phyloP scores from a whole-genome alignment of 2,113 vertebrate genomes.

The Suncus etruscus region DNA sequence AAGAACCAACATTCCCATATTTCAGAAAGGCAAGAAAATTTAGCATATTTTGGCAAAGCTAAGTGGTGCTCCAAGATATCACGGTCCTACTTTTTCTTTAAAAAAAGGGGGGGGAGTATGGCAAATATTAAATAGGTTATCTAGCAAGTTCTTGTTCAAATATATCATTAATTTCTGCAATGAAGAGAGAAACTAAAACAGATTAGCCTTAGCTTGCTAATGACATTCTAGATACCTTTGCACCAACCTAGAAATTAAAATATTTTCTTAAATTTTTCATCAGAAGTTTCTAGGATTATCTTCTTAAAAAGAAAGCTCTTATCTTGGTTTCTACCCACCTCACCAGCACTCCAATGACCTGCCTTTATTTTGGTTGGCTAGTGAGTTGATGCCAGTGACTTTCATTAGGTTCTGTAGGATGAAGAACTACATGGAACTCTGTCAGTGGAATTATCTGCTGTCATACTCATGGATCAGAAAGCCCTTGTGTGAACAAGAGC shows the following conservation, averaged over 20 bases:
- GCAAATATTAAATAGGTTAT: not conserved
- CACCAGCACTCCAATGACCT: not conserved
- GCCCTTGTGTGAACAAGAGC: conserved; percentile 30
- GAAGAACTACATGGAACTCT: not conserved
- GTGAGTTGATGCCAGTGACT: not conserved
- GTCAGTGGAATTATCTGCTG: not conserved
- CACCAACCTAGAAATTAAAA: conserved; percentile 48
- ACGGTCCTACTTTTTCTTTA: not conserved
- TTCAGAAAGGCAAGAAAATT: conserved; percentile 7
- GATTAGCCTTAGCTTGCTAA: not conserved
- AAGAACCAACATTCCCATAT: not conserved
- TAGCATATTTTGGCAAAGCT: conserved; percentile 30
- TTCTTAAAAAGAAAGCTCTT: conserved; percentile 20
- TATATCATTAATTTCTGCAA: conserved; percentile 40
- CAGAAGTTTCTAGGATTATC: not conserved
- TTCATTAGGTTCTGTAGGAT: not conserved
- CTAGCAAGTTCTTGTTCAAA: not conserved
- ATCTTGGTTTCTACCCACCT: not conserved
- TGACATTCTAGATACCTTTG: conserved; percentile 30
- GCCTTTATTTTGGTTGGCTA: not conserved
- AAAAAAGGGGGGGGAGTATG: not conserved
- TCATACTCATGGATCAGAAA: conserved; percentile 22
- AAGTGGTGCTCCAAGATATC: conserved; percentile 25
- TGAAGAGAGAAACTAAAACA: not conserved
- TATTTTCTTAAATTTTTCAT: not conserved